Evolutionary conservation across 37 sponge, comb jelly and placozoan species (phyloP), one percentile per base, ranked within the genome.

Genomic region (Crambe crambe): DNA sequence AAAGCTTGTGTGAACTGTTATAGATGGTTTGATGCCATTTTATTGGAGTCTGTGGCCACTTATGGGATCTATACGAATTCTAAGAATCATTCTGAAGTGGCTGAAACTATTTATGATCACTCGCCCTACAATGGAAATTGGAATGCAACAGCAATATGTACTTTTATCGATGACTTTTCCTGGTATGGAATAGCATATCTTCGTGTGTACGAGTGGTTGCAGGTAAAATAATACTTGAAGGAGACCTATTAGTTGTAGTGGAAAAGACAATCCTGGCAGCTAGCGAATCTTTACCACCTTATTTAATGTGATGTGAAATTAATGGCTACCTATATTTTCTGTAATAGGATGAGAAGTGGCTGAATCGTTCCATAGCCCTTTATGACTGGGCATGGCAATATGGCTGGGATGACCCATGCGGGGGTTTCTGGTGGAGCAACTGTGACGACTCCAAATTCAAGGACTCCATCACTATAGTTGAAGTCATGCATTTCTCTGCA

Each of bases 161-260:
- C 75, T 21, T 84, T 64, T 60, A 64, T 84, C 22, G 85, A 84
- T 44, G 85, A 84, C 56, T 84, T 84, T 43, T 4, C 77, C 12
- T 84, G 85, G 85, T 84, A 84, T 54, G 85, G 75, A n/a, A 74
- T 84, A 31, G 77, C 85, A 3, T 84, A 84, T 57, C 72, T 84
- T 12, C 66, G 76, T 34, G 77, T 84, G 2, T 84, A 84, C 32
- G 85, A 84, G 37, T 76, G 77, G 85, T 56, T 69, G 1, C 67
- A 69, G 72, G 80, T 80, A 80, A 47, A 47, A 47, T 15, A 47
- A 47, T 47, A 12, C 51, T 15, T 12, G 12, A 47, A 47, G 12
- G 51, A 15, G 51, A 15, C 6, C 10, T 15, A 47, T 15, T 47
- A 47, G 6, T 47, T 47, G 6, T 47, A 12, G 51, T 47, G 51